These are phyloP conservation scores for Rhaphigaster nebulosa DNA, from an alignment of 2,888 invertebrate species.

Conservation along the genomic window DNA sequence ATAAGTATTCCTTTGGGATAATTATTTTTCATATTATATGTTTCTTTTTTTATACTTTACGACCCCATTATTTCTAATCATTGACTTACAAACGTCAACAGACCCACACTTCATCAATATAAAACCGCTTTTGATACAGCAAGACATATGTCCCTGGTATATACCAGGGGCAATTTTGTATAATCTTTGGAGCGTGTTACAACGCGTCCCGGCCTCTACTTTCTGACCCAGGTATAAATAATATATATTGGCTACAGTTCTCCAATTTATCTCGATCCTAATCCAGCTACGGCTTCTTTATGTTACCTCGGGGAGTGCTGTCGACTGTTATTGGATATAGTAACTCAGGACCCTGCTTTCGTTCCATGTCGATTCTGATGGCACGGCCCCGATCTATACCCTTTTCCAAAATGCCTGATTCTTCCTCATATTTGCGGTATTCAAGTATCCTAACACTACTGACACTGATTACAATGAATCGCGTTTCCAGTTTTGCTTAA, in stretches of 20 bases:
- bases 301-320: conserved; percentile 25
- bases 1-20: too few species aligned
- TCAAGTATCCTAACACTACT: neutral
- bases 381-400: neutral
- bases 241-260: conserved; percentile 29
- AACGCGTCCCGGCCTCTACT: neutral
- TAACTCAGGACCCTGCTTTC: conserved; percentile 38
- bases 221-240: conserved; percentile 42
- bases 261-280: conserved; percentile 39
- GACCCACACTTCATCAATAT: neutral
- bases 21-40: too few species aligned
- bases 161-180: too few species aligned
- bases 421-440: neutral
- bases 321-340: conserved; percentile 35
- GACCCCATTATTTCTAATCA: neutral
- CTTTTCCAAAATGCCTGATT: neutral
- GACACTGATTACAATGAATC: too few species aligned
- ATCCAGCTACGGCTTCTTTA: conserved; percentile 30
- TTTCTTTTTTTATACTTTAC: too few species aligned
- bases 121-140: neutral
- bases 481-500: neutral
- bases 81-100: neutral
- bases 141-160: neutral
- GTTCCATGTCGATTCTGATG: neutral
- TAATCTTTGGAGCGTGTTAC: neutral